These are phyloP conservation scores for Morinoia aosen DNA, from an alignment of 2,888 invertebrate genomes.

Conservation along the genomic window DNA sequence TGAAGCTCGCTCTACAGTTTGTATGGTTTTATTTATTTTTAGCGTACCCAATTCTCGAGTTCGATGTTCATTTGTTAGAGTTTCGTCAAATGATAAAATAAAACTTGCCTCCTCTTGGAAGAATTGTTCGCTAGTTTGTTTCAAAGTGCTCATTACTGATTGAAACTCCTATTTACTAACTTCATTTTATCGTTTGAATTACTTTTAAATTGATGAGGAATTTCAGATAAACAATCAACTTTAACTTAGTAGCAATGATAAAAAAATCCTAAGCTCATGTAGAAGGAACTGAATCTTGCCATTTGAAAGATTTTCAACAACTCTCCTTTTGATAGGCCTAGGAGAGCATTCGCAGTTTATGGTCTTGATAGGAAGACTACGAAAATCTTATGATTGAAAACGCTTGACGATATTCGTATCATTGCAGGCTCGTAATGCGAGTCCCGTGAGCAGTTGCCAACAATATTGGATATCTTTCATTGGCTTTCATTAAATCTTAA, in stretches of 20 bases:
- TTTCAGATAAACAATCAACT: background rate
- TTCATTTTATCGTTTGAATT: background rate
- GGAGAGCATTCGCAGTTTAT: no score
- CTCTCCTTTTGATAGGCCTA: no score
- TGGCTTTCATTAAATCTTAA: background rate
- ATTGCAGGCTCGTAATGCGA: no score
- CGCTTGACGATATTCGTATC: no score
- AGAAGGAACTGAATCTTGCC: no score
- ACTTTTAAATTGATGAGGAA: background rate
- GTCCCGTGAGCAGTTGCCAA: background rate
- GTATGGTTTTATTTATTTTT: no score
- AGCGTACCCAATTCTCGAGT: no score
- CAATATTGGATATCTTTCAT: background rate
- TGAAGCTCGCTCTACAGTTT: background rate
- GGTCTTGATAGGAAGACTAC: no score
- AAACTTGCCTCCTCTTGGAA: background rate
- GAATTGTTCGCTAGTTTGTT: background rate
- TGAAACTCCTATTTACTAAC: background rate
- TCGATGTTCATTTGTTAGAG: background rate
- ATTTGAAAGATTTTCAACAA: no score
- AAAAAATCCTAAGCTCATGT: no score
- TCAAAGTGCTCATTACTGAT: background rate
- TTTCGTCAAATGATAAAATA: background rate
- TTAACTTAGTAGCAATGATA: background rate
- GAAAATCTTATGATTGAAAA: no score